phyloP scores from a whole-genome alignment of 2,113 vertebrate genomes.

The Silurus glanis region DNA sequence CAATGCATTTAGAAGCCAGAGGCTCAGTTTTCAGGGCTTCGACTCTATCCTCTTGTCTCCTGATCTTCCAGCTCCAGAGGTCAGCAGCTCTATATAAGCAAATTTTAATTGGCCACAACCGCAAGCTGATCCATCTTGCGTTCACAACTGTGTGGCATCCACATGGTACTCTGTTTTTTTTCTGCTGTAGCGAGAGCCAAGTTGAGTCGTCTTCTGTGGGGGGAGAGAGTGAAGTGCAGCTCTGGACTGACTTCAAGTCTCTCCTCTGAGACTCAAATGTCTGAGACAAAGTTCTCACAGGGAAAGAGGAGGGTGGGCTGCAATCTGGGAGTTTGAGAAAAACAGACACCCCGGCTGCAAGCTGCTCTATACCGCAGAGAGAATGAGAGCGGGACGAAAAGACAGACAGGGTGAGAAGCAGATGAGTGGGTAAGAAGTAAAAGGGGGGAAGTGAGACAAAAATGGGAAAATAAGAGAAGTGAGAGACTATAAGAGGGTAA shows the following conservation, averaged over 20 bases:
- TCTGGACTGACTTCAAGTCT: conserved; percentile 26
- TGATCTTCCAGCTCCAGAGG: conserved; percentile 26
- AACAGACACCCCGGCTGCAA: conserved; percentile 13
- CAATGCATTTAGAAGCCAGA: neutral
- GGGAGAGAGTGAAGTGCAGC: conserved; percentile 13
- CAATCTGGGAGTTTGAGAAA: conserved; percentile 46
- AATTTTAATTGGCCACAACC: conserved; percentile 26
- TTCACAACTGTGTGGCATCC: neutral
- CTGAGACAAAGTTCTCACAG: conserved; percentile 45
- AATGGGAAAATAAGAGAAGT: neutral
- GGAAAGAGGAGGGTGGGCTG: conserved; percentile 48
- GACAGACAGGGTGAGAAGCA: conserved; percentile 4
- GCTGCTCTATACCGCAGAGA: conserved; percentile 6
- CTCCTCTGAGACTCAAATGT: conserved; percentile 33
- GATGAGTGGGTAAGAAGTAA: neutral
- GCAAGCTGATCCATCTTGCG: neutral
- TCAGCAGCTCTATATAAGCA: conserved; percentile 21
- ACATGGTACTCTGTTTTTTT: conserved; percentile 16
- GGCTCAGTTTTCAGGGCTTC: conserved; percentile 27
- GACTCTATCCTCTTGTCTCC: conserved; percentile 11
- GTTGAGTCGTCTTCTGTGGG: conserved; percentile 1
- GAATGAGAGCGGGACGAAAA: conserved; percentile 13
- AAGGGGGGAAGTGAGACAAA: neutral
- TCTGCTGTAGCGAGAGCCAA: neutral
- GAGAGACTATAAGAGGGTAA: neutral